These are phyloP conservation scores for Aricia artaxerxes DNA, from an alignment of 2,888 invertebrate genomes.

Conservation along the genomic window DNA sequence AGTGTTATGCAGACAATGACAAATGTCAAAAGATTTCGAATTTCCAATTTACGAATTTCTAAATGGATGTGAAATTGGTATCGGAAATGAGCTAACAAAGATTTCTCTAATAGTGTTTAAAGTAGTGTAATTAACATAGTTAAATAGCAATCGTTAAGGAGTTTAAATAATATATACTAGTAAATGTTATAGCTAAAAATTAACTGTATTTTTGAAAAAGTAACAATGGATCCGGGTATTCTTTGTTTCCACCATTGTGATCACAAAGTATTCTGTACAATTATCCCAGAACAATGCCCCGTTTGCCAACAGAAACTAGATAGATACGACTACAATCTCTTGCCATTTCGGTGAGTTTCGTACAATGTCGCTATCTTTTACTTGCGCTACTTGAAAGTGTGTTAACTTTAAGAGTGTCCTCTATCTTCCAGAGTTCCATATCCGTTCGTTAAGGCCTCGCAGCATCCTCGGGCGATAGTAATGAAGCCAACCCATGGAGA, in stretches of 20 bases:
- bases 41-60: not conserved
- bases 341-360: conserved; percentile 85
- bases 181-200: conserved; percentile 20
- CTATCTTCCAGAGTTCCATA: conserved; percentile 86
- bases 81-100: conserved; percentile 28
- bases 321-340: conserved; percentile 83
- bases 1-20: not conserved
- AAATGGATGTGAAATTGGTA: conserved; percentile 15
- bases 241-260: conserved; percentile 95
- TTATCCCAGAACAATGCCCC: conserved; percentile 88
- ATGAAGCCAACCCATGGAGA: conserved; percentile 93
- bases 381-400: conserved; percentile 46
- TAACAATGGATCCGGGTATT: conserved; percentile 87
- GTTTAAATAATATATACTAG: not conserved
- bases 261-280: conserved; percentile 90
- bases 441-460: conserved; percentile 91
- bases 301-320: conserved; percentile 83
- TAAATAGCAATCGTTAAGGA: not conserved
- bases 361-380: not conserved
- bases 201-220: conserved; percentile 9
- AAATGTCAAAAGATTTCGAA: conserved; percentile 10
- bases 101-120: conserved; percentile 1
- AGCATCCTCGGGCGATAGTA: conserved; percentile 89
- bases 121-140: conserved; percentile 3
- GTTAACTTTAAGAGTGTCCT: conserved; percentile 51